phyloP scores from a whole-genome alignment of 2,888 invertebrate species.

The Himalopsyche anomala region DNA sequence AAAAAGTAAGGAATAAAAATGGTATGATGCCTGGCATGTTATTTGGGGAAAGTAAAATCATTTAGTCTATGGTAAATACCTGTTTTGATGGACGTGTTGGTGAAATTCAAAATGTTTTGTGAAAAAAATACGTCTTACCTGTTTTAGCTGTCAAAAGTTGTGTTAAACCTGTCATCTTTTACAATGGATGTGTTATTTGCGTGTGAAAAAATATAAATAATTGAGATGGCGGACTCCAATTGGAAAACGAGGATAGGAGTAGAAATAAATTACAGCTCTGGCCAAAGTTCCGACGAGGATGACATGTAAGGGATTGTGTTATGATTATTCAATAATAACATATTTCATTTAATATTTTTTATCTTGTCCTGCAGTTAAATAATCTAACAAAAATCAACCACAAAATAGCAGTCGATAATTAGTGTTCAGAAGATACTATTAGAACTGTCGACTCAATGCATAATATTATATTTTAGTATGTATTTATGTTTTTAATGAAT shows the following conservation, averaged over 20 bases:
- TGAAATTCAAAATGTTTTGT: slow-evolving; percentile 42
- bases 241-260: slow-evolving; percentile 76
- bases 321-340: background rate
- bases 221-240: slow-evolving; percentile 71
- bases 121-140: slow-evolving; percentile 10
- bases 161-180: background rate
- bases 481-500: background rate
- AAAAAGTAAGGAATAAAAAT: too few species aligned
- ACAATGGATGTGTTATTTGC: background rate
- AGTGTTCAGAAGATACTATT: background rate
- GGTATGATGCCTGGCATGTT: too few species aligned
- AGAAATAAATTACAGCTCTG: slow-evolving; percentile 74
- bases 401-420: background rate
- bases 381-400: background rate
- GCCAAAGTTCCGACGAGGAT: slow-evolving; percentile 74
- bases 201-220: background rate
- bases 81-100: slow-evolving; percentile 32
- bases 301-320: slow-evolving; percentile 65
- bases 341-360: background rate
- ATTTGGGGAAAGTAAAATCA: background rate
- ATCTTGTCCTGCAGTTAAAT: background rate
- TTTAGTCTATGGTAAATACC: background rate
- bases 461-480: background rate
- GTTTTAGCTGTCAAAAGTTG: background rate
- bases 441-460: background rate